These are phyloP conservation scores for Acipenser oxyrinchus DNA, from an alignment of 2,797 vertebrate genomes.

Conservation along the genomic window DNA sequence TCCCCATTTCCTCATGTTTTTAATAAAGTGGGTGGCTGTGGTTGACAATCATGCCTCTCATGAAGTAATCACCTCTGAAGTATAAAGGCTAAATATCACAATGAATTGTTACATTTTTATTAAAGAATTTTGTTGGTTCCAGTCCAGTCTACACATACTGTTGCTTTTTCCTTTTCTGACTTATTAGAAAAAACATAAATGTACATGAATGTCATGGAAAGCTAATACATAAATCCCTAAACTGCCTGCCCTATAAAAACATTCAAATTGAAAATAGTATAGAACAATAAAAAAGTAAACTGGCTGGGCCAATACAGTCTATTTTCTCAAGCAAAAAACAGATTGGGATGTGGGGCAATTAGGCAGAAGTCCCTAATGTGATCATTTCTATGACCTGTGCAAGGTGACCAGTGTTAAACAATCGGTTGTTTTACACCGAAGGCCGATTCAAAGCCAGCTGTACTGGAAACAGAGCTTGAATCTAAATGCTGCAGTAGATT, in stretches of 20 bases:
- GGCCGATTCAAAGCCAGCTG: no score
- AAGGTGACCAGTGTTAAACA: no score
- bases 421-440: no score
- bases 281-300: background rate
- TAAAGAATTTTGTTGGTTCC: constrained; percentile 32
- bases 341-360: no score
- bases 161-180: constrained; percentile 13
- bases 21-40: constrained; percentile 62
- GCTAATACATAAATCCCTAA: constrained; percentile 13
- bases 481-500: no score
- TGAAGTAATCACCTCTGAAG: constrained; percentile 36
- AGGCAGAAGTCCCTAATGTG: no score
- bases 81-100: constrained; percentile 46
- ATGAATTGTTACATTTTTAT: constrained; percentile 37
- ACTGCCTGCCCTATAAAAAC: constrained; percentile 8
- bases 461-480: no score
- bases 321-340: no score
- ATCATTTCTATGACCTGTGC: no score
- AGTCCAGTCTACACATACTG: constrained; percentile 39
- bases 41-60: constrained; percentile 49
- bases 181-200: constrained; percentile 19
- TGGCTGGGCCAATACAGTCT: background rate
- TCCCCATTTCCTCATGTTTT: constrained; percentile 63
- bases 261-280: constrained; percentile 5
- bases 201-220: background rate